Conservation (phyloP, 2,797 vertebrate genomes). For the Xiphophorus birchmanni region DNA sequence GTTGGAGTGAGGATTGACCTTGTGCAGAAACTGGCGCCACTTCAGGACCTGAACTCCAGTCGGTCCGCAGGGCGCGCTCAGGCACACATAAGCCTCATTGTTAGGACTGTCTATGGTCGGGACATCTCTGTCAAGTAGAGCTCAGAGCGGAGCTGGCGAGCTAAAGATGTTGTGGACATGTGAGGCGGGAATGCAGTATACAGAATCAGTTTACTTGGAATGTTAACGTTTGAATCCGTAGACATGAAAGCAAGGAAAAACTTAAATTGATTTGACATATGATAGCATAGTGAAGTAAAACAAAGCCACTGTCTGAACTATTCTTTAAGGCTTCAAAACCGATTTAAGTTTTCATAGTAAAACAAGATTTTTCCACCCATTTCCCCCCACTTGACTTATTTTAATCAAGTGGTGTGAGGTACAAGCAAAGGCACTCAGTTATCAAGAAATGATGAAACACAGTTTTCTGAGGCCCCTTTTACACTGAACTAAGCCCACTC, state of each 20-base stretch:
- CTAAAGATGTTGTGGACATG: conserved; percentile 31
- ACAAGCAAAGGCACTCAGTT: conserved; percentile 6
- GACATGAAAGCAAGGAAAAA: conserved; percentile 22
- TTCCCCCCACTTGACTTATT: conserved; percentile 45
- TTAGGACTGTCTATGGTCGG: conserved; percentile 48
- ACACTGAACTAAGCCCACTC: not conserved
- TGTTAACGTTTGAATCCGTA: conserved; percentile 20
- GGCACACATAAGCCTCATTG: conserved; percentile 55
- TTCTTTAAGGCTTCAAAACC: not conserved
- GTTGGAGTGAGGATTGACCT: conserved; percentile 4
- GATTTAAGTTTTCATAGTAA: conserved; percentile 17
- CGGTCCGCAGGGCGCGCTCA: conserved; percentile 8
- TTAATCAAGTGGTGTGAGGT: conserved; percentile 50
- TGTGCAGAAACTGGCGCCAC: conserved; percentile 14
- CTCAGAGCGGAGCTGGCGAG: conserved; percentile 29
- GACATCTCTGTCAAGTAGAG: conserved; percentile 59
- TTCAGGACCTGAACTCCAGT: not conserved
- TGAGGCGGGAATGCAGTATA: conserved; percentile 48
- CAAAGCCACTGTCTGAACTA: not conserved
- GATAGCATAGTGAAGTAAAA: not conserved
- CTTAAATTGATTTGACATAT: conserved; percentile 17
- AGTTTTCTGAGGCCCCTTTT: not conserved
- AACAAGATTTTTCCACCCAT: conserved; percentile 19
- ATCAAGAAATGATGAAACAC: conserved; percentile 9
- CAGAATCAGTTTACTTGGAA: conserved; percentile 58